Base-by-base conservation (phyloP, 1,140 invertebrate genomes). In the Caenorhabditis latens region DNA sequence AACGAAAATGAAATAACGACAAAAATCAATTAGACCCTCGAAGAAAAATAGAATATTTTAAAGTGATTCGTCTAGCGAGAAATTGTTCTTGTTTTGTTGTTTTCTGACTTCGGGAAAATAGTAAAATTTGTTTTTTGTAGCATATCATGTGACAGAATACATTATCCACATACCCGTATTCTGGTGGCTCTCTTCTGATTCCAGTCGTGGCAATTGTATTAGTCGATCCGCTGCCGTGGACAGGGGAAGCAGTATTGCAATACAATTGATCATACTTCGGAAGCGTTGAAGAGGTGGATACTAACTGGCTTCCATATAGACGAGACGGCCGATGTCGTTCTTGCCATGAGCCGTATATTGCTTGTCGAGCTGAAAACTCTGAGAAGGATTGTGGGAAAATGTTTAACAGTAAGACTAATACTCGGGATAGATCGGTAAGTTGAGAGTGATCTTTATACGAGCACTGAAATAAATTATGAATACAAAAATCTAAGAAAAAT, bases 201-300 rank as follows among this genome's bases (percentile, higher is more conserved):
- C 71, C 71, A 24, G 71, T 79, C 4, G 71, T 79, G 6, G 71
- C 71, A 79, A 79, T 79, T 32, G 71, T 79, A 79, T 79, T 79
- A 9, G 43, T 79, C n/a, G 71, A 79, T 50, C 71, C 71, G n/a
- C 21, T 50, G 8, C 67, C 67, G n/a, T 42, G n/a, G 1, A 79
- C 24, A 13, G 71, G 65, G 16, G 65, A 8, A 24, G 11, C n/a
- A 9, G 46, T 79, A 50, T 79, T 79, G 46, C 71, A 79, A 24
- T 79, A 79, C 71, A 79, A 79, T 50, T 79, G 71, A 79, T 79
- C 71, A 79, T 79, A 79, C 50, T 79, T 79, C 9, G 71, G 71
- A 21, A 79, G 71, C 9, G 46, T 50, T 32, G 71, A 79, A 11
- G 71, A 50, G 11, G 71, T 53, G 6, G 71, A 79, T 21, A 50